A percentile compares a stretch with the other conserved stretches of the same genome.
Conservation (phyloP, 2,113 vertebrate genomes). For the Ophiodon elongatus region DNA sequence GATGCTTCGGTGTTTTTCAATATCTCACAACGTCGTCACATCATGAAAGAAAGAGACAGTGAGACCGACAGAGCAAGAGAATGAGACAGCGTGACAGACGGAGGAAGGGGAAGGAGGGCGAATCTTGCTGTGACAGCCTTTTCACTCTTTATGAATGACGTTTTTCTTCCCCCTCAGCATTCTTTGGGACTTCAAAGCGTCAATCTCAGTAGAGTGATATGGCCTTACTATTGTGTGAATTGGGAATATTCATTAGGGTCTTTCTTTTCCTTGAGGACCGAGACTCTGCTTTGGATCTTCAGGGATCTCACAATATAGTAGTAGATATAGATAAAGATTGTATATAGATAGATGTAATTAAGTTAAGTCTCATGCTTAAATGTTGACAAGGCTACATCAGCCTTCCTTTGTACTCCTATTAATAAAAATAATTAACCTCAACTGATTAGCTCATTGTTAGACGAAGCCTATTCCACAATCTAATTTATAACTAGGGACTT, state of each 20-base stretch:
- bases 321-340: constrained; percentile 2
- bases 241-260: constrained; percentile 81
- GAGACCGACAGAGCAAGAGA: constrained; percentile 45
- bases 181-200: constrained; percentile 78
- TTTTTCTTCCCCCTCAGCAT: constrained; percentile 63
- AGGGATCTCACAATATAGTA: constrained; percentile 21
- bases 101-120: constrained; percentile 35
- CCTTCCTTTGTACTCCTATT: background rate
- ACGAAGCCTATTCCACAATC: background rate
- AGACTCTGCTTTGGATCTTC: constrained; percentile 52
- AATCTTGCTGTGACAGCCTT: constrained; percentile 75
- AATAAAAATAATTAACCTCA: background rate
- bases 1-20: constrained; percentile 13
- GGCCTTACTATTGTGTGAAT: constrained; percentile 65
- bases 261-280: constrained; percentile 47
- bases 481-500: background rate
- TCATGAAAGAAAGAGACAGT: constrained; percentile 28
- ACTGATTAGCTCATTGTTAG: background rate
- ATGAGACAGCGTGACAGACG: constrained; percentile 52
- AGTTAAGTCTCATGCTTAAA: background rate
- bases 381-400: background rate
- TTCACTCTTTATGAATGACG: constrained; percentile 73
- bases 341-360: background rate
- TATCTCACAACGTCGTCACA: constrained; percentile 26
- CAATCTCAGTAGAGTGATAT: constrained; percentile 62